Evolutionary conservation across 2,113 vertebrate species (phyloP), one percentile per base, ranked within the genome.

Genomic region (Hemibagrus wyckioides): DNA sequence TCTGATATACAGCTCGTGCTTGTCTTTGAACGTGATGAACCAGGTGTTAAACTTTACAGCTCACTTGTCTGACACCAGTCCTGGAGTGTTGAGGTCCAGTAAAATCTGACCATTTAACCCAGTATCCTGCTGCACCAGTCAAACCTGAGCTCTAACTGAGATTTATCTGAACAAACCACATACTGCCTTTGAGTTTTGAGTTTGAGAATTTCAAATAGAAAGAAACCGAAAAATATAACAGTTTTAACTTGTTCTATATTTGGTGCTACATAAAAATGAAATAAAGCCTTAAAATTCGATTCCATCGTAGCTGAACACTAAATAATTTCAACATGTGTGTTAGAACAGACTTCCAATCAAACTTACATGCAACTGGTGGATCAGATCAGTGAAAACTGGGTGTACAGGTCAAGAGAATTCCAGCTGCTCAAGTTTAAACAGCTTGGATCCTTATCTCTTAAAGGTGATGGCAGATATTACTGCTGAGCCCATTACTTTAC

Each of bases 1-100:
- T n/a, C 25, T 73, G 76, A 80, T 81, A 73, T 73, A 80, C 28
- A 44, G 75, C 80, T 83, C 9, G 59, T 52, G 63, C 28, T 56
- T 82, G 85, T 82, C 65, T 82, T 30, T 48, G 56, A 56, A 73
- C 33, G 79, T 25, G 36, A 75, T 28, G 41, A 76, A 63, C 23
- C 44, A 65, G 23, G 56, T 73, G 50, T 23, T 75, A n/a, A 65
- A 67, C 9, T 57, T 80, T 61, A 50, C 54, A 50, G 23, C 65
- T 28, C 30, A 9, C 23, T 30, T 84, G 30, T 44, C 5, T 50
- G 52, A n/a, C 30, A 25, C 10, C 48, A 41, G 36, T 71, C 48
- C n/a, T 39, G 23, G 30, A 54, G 21, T 23, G 19, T 52, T 65
- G 41, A 14, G 10, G 8, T 25, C 28, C 52, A 75, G 36, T 36